A percentile compares a stretch with the other conserved stretches of the same genome.
Evolutionary conservation across 1,140 invertebrate genomes (phyloP).

Genomic region (Cecropterus lyciades): DNA sequence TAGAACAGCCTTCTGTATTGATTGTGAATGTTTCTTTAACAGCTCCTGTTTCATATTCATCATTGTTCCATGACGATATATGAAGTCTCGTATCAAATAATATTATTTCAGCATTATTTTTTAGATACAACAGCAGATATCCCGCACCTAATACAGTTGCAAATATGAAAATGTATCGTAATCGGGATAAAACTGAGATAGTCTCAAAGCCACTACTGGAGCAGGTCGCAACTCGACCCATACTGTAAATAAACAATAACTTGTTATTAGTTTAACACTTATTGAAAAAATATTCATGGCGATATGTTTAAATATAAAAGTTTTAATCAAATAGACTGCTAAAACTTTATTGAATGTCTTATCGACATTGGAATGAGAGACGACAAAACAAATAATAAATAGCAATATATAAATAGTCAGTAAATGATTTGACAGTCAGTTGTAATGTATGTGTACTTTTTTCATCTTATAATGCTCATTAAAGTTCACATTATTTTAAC

Average conservation of each 20-base stretch:
- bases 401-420: too few relatives aligned
- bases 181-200: conserved; percentile 28
- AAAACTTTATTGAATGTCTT: too few relatives aligned
- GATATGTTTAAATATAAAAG: too few relatives aligned
- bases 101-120: conserved; percentile 35
- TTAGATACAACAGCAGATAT: conserved; percentile 40
- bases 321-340: too few relatives aligned
- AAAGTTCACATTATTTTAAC: too few relatives aligned
- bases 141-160: conserved; percentile 37
- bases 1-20: conserved; percentile 89
- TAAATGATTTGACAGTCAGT: too few relatives aligned
- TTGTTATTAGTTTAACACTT: not conserved
- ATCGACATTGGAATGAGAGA: too few relatives aligned
- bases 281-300: too few relatives aligned
- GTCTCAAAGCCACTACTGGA: conserved; percentile 11
- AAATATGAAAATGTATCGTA: conserved; percentile 39
- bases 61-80: conserved; percentile 5
- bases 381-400: too few relatives aligned
- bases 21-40: conserved; percentile 81
- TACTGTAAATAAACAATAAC: conserved; percentile 39
- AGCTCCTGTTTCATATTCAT: conserved; percentile 10
- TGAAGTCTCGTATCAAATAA: conserved; percentile 23
- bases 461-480: too few relatives aligned
- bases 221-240: conserved; percentile 27
- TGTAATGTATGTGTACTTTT: too few relatives aligned